phyloP scores from a whole-genome alignment of 2,113 vertebrate genomes.

The Mastomys natalensis region DNA sequence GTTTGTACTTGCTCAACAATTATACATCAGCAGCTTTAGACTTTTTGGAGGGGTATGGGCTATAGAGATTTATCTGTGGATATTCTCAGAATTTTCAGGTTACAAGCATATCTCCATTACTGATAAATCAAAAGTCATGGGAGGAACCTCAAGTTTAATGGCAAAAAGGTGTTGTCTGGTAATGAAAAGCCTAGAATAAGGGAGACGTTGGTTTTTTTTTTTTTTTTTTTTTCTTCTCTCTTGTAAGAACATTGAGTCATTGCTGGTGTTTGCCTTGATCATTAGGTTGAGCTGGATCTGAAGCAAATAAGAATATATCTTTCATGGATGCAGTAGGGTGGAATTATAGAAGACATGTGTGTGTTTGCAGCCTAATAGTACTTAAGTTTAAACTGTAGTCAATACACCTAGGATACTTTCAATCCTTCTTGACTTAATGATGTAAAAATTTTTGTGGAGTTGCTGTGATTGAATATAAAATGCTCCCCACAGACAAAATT shows the following conservation, averaged over 20 bases:
- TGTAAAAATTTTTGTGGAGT: neutral
- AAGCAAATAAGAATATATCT: neutral
- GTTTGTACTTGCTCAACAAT: neutral
- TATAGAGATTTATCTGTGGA: neutral
- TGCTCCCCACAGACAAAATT: neutral
- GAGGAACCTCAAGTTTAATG: neutral
- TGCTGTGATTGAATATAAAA: neutral
- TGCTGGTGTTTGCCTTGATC: neutral
- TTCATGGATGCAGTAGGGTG: neutral
- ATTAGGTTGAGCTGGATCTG: neutral
- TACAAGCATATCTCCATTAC: neutral
- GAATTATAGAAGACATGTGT: neutral
- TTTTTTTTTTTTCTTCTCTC: too few species aligned
- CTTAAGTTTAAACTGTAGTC: neutral
- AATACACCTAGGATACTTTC: neutral
- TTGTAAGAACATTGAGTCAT: neutral
- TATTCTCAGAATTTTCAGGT: slow-evolving; percentile 11
- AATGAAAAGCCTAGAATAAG: neutral
- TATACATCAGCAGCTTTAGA: neutral
- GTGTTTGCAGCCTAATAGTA: neutral
- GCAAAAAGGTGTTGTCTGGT: neutral
- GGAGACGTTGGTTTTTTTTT: neutral
- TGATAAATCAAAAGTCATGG: neutral
- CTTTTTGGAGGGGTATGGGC: neutral
- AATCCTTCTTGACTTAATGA: neutral